phyloP scores from a whole-genome alignment of 2,888 invertebrate genomes.

The Venustoraphidia nigricollis region DNA sequence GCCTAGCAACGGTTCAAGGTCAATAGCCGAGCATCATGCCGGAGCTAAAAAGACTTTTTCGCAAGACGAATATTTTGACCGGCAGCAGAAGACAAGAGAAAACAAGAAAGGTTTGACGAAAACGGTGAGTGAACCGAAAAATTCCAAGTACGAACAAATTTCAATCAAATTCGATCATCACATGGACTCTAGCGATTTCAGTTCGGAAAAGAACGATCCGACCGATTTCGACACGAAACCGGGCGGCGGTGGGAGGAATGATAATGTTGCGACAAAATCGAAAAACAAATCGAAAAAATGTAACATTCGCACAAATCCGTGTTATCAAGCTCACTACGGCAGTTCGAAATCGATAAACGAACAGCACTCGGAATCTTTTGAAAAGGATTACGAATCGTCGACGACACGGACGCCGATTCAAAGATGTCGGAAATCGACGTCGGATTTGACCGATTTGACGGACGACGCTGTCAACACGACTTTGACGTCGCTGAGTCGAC shows the following conservation, averaged over 20 bases:
- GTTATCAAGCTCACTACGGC: constrained; percentile 33
- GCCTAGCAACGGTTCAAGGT: constrained; percentile 8
- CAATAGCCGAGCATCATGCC: neutral
- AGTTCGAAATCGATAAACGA: constrained; percentile 30
- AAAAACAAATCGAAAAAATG: constrained; percentile 12
- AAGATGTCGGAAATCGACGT: constrained; percentile 58
- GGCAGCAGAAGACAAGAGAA: neutral
- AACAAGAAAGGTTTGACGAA: constrained; percentile 3
- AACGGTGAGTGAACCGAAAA: constrained; percentile 5
- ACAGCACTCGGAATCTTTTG: constrained; percentile 24
- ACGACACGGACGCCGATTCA: constrained; percentile 27
- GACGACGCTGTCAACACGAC: constrained; percentile 41
- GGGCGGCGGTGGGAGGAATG: neutral
- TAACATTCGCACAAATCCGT: constrained; percentile 44
- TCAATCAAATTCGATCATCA: neutral
- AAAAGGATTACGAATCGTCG: constrained; percentile 19
- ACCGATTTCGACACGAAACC: neutral
- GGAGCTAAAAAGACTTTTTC: neutral
- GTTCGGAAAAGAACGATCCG: no score
- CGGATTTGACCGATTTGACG: constrained; percentile 51
- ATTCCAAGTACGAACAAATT: constrained; percentile 2
- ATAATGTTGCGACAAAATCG: neutral
- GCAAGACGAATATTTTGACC: constrained; percentile 1
- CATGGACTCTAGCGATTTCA: no score
- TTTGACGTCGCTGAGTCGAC: constrained; percentile 43